Evolutionary conservation across 2,113 vertebrate species (phyloP).

Genomic region (Cichladusa arquata): DNA sequence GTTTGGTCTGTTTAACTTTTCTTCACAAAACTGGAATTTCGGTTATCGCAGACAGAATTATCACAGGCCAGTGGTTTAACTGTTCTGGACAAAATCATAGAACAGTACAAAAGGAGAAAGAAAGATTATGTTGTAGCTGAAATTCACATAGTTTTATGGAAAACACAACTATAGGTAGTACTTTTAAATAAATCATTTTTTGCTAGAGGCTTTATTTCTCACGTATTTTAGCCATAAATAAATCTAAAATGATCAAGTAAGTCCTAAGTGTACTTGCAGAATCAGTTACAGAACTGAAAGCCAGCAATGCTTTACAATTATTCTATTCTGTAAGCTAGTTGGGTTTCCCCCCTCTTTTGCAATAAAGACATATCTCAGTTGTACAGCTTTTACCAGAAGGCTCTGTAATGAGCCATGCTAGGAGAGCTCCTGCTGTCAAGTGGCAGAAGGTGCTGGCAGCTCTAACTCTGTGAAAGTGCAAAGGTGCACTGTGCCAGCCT

Average conservation of each 20-base stretch:
- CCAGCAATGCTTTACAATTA: background rate
- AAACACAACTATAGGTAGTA: conserved; percentile 18
- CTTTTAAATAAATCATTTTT: background rate
- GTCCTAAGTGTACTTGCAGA: background rate
- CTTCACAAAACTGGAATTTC: conserved; percentile 76
- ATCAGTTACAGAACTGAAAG: background rate
- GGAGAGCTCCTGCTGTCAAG: background rate
- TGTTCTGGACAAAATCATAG: conserved; percentile 81
- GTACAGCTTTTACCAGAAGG: background rate
- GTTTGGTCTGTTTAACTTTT: conserved; percentile 80
- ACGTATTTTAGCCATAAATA: background rate
- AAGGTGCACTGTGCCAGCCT: background rate
- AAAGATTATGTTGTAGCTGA: conserved; percentile 60
- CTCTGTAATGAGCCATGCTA: background rate
- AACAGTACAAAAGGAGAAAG: conserved; percentile 68
- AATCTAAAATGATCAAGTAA: background rate
- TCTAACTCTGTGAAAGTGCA: background rate
- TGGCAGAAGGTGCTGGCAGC: background rate
- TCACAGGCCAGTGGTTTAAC: conserved; percentile 72
- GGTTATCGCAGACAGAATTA: conserved; percentile 52
- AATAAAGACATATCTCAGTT: background rate
- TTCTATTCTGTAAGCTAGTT: background rate
- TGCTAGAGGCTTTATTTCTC: background rate
- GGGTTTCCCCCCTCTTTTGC: background rate
- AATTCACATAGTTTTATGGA: conserved; percentile 60